phyloP scores from a whole-genome alignment of 2,797 vertebrate species.

The Rhynchonycteris naso region DNA sequence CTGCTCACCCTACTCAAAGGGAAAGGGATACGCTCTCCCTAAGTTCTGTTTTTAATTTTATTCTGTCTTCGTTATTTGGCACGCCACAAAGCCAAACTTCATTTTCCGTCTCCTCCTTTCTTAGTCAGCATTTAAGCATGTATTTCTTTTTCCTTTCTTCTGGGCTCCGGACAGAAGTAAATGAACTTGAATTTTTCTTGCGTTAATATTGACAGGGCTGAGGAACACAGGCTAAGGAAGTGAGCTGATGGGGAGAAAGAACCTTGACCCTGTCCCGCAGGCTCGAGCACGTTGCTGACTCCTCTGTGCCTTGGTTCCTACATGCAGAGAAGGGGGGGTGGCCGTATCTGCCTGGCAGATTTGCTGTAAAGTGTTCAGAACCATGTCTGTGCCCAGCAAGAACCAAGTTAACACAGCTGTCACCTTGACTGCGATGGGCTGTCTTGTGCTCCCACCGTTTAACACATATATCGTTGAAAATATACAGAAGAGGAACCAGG shows the following conservation, averaged over 20 bases:
- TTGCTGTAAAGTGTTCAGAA: neutral
- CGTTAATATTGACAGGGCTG: neutral
- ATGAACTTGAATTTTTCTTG: slow-evolving; percentile 2
- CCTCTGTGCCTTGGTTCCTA: neutral
- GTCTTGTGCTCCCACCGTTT: neutral
- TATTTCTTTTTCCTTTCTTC: neutral
- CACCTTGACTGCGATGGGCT: neutral
- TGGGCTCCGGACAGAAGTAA: neutral
- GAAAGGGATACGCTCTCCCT: neutral
- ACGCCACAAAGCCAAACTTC: neutral
- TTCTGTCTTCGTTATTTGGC: neutral
- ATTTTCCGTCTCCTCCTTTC: neutral
- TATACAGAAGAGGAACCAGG: neutral
- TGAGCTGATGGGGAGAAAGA: neutral
- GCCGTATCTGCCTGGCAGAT: neutral
- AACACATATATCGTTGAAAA: neutral
- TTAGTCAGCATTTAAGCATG: neutral
- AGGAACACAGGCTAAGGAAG: neutral
- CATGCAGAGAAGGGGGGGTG: neutral
- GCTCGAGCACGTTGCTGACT: neutral
- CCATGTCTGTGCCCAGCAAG: neutral
- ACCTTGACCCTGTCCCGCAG: neutral
- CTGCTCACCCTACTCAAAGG: neutral
- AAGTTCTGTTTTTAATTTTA: slow-evolving; percentile 2
- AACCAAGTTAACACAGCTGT: neutral